Evolutionary conservation across 2,113 vertebrate genomes (phyloP).

Genomic region (Labeo rohita): DNA sequence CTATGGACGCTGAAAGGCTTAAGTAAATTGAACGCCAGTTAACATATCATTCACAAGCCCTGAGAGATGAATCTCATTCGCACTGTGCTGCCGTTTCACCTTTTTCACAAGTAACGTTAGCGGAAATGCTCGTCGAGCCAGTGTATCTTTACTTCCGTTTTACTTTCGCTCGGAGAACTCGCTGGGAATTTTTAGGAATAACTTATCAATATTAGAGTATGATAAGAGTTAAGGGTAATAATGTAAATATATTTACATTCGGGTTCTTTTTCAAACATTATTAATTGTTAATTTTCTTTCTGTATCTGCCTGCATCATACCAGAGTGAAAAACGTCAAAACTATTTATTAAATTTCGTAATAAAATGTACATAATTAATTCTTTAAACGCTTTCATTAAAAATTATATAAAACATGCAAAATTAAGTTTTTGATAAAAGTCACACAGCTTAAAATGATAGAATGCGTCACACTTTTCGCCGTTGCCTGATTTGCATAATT

Average conservation of each 20-base stretch:
- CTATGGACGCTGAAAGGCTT: too few species aligned
- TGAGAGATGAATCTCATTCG: background rate
- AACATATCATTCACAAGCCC: background rate
- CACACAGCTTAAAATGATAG: background rate
- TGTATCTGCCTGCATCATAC: background rate
- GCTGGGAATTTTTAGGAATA: too few species aligned
- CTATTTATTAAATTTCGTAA: background rate
- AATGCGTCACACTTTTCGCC: background rate
- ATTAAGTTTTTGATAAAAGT: background rate
- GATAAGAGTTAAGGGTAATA: too few species aligned
- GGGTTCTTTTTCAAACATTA: too few species aligned
- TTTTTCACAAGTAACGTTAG: too few species aligned
- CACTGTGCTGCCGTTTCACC: background rate
- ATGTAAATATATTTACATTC: too few species aligned
- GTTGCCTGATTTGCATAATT: constrained; percentile 1
- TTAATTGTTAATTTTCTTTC: too few species aligned
- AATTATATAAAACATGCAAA: background rate
- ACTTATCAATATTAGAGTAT: too few species aligned
- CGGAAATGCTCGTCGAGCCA: too few species aligned
- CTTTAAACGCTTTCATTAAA: background rate
- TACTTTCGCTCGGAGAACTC: too few species aligned
- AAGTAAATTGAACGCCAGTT: too few species aligned
- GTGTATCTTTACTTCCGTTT: too few species aligned
- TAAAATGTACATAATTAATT: background rate
- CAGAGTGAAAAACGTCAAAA: background rate